A percentile compares a stretch with the other conserved stretches of the same genome.
Evolutionary conservation across 2,113 vertebrate genomes (phyloP).

Genomic region (Lethenteron reissneri): DNA sequence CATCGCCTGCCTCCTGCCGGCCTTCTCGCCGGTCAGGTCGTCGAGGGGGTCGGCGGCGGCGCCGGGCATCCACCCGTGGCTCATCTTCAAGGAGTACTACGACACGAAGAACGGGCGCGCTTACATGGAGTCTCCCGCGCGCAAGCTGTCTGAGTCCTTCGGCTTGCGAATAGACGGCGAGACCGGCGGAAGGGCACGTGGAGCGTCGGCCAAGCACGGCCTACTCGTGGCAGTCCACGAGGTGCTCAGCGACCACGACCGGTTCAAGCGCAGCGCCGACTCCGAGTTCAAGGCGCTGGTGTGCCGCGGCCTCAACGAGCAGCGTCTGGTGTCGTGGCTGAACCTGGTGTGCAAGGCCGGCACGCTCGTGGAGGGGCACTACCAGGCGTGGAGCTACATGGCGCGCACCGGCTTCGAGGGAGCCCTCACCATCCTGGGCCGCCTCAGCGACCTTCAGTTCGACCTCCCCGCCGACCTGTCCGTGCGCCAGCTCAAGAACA

Average conservation of each 20-base stretch:
- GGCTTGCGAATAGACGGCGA: conserved; percentile 30
- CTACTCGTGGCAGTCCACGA: conserved; percentile 68
- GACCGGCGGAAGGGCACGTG: conserved; percentile 11
- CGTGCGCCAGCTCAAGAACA: conserved; percentile 87
- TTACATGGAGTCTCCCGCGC: conserved; percentile 68
- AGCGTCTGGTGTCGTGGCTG: conserved; percentile 80
- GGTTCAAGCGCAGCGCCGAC: conserved; percentile 75
- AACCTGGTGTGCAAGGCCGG: conserved; percentile 79
- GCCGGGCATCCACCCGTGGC: conserved; percentile 70
- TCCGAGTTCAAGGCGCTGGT: conserved; percentile 81
- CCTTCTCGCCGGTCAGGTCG: conserved; percentile 21
- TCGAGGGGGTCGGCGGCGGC: conserved; percentile 14
- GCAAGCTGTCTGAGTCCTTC: conserved; percentile 79
- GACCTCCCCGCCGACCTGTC: conserved; percentile 75
- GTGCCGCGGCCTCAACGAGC: conserved; percentile 83
- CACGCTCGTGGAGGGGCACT: conserved; percentile 51
- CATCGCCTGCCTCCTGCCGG: conserved; percentile 65
- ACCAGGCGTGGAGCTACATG: conserved; percentile 96
- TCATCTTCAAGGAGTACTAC: conserved; percentile 93
- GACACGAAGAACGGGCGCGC: conserved; percentile 63
- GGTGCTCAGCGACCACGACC: conserved; percentile 60
- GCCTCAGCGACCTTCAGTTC: conserved; percentile 72
- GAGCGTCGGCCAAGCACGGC: conserved; percentile 51
- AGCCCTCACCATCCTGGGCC: conserved; percentile 59
- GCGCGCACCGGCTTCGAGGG: conserved; percentile 75